Evolutionary conservation across 2,113 vertebrate genomes (phyloP), one percentile per base, ranked within the genome.

Genomic region (Takifugu bimaculatus): DNA sequence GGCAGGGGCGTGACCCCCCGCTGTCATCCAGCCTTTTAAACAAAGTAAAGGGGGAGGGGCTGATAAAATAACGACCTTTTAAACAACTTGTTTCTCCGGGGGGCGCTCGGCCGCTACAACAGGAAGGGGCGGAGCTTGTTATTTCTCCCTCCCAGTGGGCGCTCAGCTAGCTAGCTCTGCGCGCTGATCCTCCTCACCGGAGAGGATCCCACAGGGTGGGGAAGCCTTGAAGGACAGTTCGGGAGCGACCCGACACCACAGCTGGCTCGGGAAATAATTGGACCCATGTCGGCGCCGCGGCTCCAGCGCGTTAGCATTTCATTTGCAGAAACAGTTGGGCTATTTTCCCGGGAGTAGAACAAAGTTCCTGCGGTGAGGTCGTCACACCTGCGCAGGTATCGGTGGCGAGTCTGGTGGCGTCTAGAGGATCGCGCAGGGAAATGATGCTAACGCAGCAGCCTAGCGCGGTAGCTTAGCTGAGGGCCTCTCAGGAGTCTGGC

Each of bases 181-280:
- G 65, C 73, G 12, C 58, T 85, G 82, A 84, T 85, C 64, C 66
- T 80, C 81, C 83, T 88, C 81, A 84, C 87, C 80, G 84, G 85
- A 83, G 78, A 82, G 80, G 75, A 53, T 79, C 85, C 81, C 55
- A 70, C 79, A n/a, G 72, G 56, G 84, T 70, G 81, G 62, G 52
- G 80, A 73, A 70, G 42, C 72, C 85, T 79, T 85, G 84, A 86
- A 89, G 84, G 87, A 84, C 83, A 67, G 68, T 47, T 6, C 44
- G 77, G 79, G 80, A 84, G 76, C 83, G 83, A 85, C 84, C 72
- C 86, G 78, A 81, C 80, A 85, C 88, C 86, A 82, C 88, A 88
- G 87, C 84, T 79, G 85, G 84, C 82, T 68, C 74, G 75, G 77
- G 82, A 68, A 84, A 85, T 88, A 86, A 88, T 86, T 86, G 85